Percentiles rank a stretch among this genome's conserved stretches.
phyloP scores from a whole-genome alignment of 2,888 invertebrate species.

The Leucophenga maculata region DNA sequence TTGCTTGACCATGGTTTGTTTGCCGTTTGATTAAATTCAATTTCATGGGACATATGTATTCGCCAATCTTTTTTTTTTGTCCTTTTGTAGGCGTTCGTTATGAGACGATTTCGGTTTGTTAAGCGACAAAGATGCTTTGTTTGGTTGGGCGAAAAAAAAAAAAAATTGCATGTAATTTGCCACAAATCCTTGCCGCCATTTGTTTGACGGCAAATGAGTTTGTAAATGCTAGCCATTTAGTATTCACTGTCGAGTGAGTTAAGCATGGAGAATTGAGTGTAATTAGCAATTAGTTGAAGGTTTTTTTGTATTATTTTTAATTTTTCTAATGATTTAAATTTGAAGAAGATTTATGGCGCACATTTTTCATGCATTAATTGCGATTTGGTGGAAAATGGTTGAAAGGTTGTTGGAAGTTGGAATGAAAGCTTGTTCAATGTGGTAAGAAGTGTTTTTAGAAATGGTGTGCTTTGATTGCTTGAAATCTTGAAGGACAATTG shows the following conservation, averaged over 20 bases:
- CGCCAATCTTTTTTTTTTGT: not conserved
- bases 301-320: constrained; percentile 1
- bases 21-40: constrained; percentile 70
- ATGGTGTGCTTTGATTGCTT: too few species aligned
- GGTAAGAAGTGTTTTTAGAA: not conserved
- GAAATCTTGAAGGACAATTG: too few species aligned
- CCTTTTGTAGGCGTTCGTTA: constrained; percentile 4
- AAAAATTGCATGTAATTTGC: constrained; percentile 59
- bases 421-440: too few species aligned
- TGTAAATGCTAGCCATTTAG: constrained; percentile 60
- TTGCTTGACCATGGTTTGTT: constrained; percentile 50
- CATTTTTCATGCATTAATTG: too few species aligned
- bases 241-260: constrained; percentile 26
- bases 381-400: too few species aligned
- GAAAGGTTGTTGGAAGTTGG: too few species aligned
- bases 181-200: constrained; percentile 60
- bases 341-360: too few species aligned
- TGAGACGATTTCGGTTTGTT: not conserved
- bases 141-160: constrained; percentile 42
- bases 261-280: not conserved
- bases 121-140: constrained; percentile 15
- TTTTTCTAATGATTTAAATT: not conserved
- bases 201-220: constrained; percentile 63
- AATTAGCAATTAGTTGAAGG: constrained; percentile 13
- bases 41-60: constrained; percentile 63